Base-by-base conservation (phyloP, 2,888 invertebrate genomes). In the Craniophora ligustri region DNA sequence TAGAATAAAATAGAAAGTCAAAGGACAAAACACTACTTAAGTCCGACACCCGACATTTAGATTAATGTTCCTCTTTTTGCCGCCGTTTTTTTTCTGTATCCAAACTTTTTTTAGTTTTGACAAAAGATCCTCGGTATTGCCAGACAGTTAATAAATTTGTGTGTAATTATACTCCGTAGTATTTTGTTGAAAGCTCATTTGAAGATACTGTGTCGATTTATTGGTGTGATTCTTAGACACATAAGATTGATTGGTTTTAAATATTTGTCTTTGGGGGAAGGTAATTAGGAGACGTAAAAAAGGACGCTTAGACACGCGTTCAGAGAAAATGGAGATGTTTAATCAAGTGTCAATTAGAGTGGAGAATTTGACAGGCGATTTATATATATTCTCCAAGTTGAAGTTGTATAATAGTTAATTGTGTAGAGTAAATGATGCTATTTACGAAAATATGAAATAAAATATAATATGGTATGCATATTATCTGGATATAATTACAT, bases 161-260 rank as follows among this genome's bases (percentile, higher is more conserved):
- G 72, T 74, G 82, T 91, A 92, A 92, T 92, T 90, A 91, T 86
- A 86, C 85, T 81, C 78, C 75, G 75, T 78, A 82, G 85, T 81
- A 81, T 88, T 89, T 87, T 88, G 92, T 92, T 91, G 91, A 88
- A 88, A 89, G 86, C 82, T 86, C 87, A 90, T 91, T 88, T 86
- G 87, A 84, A 75, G 74, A 79, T 66, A 72, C 65, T 75, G 67
- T 77, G 68, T 78, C 78, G 78, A 82, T 90, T 90, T 90, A 91
- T 91, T 46, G 15, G 45, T 48, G 42, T 23, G 87, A 83, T 79
- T 71, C 71, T 66, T 49, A 62, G 21, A 65, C 65, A 72, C 57
- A 14, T 35, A 57, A 73, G 64, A 73, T 77, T 59, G 64, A 79
- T 78, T 64, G 42, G 38, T 70, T 65, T 58, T 59, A 71, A 68